Percentiles rank a stretch among this genome's conserved stretches.
These are phyloP conservation scores for Tympanuchus pallidicinctus DNA, from an alignment of 2,113 vertebrate genomes.

Conservation along the genomic window DNA sequence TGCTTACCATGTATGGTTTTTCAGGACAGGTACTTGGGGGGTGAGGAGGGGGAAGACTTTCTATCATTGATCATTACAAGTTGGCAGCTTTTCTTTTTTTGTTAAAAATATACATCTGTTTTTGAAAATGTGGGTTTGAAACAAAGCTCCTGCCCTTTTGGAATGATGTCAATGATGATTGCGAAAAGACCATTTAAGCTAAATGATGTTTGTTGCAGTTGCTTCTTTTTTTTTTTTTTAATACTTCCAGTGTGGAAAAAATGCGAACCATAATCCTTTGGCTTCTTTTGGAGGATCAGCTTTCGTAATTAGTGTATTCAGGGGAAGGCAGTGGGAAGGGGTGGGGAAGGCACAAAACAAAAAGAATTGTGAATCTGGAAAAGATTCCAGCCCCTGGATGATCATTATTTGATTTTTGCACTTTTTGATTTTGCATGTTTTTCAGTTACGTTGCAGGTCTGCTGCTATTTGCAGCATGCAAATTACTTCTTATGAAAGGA, in stretches of 20 bases:
- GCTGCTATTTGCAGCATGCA: neutral
- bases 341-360: neutral
- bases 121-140: neutral
- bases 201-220: rapidly evolving
- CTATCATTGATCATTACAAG: neutral
- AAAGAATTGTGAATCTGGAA: neutral
- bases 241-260: neutral
- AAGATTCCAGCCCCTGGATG: neutral
- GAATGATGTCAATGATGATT: neutral
- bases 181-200: neutral
- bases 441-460: neutral
- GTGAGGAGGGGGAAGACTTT: neutral
- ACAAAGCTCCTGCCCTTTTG: neutral
- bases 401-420: neutral
- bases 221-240: neutral
- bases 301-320: neutral
- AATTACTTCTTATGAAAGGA: neutral
- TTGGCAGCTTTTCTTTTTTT: neutral
- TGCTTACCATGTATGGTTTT: neutral
- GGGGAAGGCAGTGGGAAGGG: neutral
- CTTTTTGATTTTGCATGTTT: neutral
- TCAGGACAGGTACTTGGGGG: neutral
- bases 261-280: neutral
- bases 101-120: neutral
- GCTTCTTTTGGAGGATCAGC: neutral